Conservation (phyloP, 2,113 vertebrate genomes). For the Speoplatyrhinus poulsoni region DNA sequence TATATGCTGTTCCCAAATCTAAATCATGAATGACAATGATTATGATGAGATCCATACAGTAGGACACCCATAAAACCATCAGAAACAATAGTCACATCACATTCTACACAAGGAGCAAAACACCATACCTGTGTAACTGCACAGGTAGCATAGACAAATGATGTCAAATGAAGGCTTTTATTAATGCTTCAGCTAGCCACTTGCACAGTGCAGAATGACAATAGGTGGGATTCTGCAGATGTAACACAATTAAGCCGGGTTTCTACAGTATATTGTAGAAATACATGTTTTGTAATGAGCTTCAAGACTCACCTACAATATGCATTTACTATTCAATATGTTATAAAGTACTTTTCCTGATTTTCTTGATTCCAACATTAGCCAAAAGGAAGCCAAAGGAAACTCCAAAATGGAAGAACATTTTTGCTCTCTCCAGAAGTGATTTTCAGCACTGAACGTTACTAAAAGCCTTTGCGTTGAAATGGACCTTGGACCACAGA, state of each 20-base stretch:
- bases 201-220: not conserved
- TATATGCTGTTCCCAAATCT: not conserved
- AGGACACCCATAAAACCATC: no score
- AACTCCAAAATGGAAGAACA: not conserved
- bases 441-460: slow-evolving; percentile 50
- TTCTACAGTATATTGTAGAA: not conserved
- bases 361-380: not conserved
- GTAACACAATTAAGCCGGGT: not conserved
- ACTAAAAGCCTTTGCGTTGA: slow-evolving; percentile 58
- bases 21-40: not conserved
- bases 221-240: not conserved
- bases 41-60: not conserved
- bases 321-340: not conserved
- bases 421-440: not conserved
- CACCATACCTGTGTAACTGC: not conserved
- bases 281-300: not conserved
- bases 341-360: not conserved
- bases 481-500: slow-evolving; percentile 27
- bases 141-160: slow-evolving; percentile 16
- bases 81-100: no score
- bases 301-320: not conserved
- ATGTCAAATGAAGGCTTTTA: slow-evolving; percentile 53
- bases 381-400: not conserved
- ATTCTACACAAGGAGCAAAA: not conserved
- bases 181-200: slow-evolving; percentile 47